Evolutionary conservation across 2,113 vertebrate species (phyloP), one percentile per base, ranked within the genome.

Genomic region (Epinephelus fuscoguttatus): DNA sequence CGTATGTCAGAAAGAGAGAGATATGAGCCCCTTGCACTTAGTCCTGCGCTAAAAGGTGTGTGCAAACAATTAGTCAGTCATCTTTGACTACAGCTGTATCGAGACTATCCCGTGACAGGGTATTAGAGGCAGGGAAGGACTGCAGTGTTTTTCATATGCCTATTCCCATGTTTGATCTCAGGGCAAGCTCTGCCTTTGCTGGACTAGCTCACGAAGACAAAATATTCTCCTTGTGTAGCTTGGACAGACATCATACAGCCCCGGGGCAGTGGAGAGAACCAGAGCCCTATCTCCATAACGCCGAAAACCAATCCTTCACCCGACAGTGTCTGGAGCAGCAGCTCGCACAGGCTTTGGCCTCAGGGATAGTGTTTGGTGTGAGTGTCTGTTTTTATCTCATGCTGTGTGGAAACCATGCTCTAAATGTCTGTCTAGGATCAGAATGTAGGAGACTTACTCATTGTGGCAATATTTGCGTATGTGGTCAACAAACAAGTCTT

Each of bases 181-280:
- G 86, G 87, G 78, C 75, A 85, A 91, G 82, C 78, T 64, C 83
- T 81, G 88, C 72, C 80, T 91, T 69, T 87, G 88, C 89, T 86
- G 84, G 55, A 88, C 86, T 70, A 62, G 64, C 78, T 91, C 88
- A 70, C 19, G 6, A 42, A 93, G 87, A 92, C 87, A 93, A 95
- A 95, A 94, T 86, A 94, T 93, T 91, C 85, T 42, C 63, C 82
- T 83, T 95, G 94, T 95, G 92, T 94, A 89, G 90, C 76, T 96
- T 96, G 95, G 95, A 95, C 68, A 47, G 84, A 95, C 93, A 93
- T 96, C 95, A 96, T 37, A 95, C 63, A 78, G 81, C 87, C 84
- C 67, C 69, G 4, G 82, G 77, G 73, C 89, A 82, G 85, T 60
- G 23, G 69, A 87, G 66, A 77, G 80, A 89, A 89, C 87, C 89